Percentiles rank a stretch among this genome's conserved stretches.
Conservation (phyloP, 2,797 vertebrate species). For the Meriones psammophilus region DNA sequence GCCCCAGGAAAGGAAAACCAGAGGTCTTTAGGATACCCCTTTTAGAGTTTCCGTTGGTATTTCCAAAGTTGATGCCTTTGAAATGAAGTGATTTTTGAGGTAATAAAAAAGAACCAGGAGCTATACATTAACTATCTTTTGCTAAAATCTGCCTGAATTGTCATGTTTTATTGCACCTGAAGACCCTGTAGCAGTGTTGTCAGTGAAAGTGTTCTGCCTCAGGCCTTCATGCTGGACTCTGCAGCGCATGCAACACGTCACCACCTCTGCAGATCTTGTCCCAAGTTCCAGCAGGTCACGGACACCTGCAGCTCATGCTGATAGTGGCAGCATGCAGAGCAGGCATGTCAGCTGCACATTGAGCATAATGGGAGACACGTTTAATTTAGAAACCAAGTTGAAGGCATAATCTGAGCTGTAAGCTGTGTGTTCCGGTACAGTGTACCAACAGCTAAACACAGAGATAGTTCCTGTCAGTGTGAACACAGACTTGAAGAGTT, state of each 20-base stretch:
- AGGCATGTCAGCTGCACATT: not conserved
- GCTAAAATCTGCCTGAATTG: not conserved
- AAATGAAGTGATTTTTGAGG: constrained; percentile 19
- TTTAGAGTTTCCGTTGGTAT: not conserved
- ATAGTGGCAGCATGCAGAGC: no score
- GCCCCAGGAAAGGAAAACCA: not conserved
- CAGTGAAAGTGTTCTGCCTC: not conserved
- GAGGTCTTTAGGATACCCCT: not conserved
- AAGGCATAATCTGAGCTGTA: constrained; percentile 10
- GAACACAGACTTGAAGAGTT: not conserved
- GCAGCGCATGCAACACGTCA: fast-evolving
- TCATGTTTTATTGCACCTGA: not conserved
- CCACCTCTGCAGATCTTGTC: not conserved
- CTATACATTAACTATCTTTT: not conserved
- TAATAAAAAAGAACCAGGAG: not conserved
- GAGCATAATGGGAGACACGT: not conserved
- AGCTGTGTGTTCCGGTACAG: not conserved
- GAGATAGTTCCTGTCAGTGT: not conserved
- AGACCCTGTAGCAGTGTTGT: not conserved
- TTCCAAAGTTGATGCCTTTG: constrained; percentile 10
- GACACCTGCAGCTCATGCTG: fast-evolving
- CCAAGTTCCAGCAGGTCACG: not conserved
- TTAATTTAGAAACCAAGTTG: not conserved
- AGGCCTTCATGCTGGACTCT: not conserved
- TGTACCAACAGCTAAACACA: constrained; percentile 14